Conservation (phyloP, 2,113 vertebrate species). For the Trinectes maculatus region DNA sequence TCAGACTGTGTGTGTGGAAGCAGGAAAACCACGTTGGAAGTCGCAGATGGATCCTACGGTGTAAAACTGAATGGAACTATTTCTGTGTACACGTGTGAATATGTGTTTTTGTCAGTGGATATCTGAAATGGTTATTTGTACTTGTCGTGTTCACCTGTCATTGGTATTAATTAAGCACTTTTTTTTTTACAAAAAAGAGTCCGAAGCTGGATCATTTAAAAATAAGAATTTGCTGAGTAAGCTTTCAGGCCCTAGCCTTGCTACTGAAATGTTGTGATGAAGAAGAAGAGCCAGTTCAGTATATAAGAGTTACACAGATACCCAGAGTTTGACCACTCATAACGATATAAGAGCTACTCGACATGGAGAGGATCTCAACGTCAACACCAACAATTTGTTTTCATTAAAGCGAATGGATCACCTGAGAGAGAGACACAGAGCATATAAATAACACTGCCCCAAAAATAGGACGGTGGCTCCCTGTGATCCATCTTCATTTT, state of each 20-base stretch:
- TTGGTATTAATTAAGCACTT: too few species aligned
- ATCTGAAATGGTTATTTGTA: too few species aligned
- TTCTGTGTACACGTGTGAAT: neutral
- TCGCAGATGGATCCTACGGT: neutral
- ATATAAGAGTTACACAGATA: too few species aligned
- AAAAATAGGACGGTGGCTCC: constrained; percentile 24
- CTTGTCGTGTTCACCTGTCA: too few species aligned
- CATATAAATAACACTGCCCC: constrained; percentile 30
- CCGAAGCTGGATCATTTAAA: neutral
- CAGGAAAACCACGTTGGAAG: neutral
- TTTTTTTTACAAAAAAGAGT: neutral
- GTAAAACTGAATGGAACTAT: neutral
- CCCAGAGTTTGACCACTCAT: too few species aligned
- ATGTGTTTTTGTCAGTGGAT: too few species aligned
- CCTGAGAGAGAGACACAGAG: constrained; percentile 15
- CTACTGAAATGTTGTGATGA: neutral
- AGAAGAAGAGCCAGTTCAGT: neutral
- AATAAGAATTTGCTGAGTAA: neutral
- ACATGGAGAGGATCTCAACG: constrained; percentile 4
- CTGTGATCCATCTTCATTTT: constrained; percentile 33
- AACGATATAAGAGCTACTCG: constrained; percentile 5
- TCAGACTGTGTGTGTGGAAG: constrained; percentile 3
- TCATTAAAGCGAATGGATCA: constrained; percentile 29
- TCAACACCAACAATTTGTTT: constrained; percentile 12
- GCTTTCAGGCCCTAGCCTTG: neutral